These are phyloP conservation scores for Sardinella longiceps DNA, from an alignment of 2,797 vertebrate species.

Conservation along the genomic window DNA sequence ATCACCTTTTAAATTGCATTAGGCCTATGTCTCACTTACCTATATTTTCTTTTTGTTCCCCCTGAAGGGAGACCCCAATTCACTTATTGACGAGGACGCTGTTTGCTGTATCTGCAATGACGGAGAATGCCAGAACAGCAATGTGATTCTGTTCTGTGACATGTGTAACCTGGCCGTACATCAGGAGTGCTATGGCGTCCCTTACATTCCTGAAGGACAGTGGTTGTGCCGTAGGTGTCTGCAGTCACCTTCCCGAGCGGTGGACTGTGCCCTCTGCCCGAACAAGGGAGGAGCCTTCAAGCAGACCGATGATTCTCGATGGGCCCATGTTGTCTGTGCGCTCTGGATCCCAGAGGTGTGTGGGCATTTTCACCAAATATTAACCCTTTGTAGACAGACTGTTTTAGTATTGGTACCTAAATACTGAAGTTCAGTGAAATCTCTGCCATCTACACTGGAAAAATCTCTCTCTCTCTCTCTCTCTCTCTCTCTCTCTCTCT, in stretches of 20 bases:
- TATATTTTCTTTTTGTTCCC: neutral
- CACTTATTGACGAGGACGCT: slow-evolving; percentile 94
- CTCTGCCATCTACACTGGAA: no score
- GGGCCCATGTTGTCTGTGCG: slow-evolving; percentile 97
- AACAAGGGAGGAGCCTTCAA: slow-evolving; percentile 99
- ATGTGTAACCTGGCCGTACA: slow-evolving; percentile 99
- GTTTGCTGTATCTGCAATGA: slow-evolving; percentile 99
- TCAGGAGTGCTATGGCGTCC: slow-evolving; percentile 98
- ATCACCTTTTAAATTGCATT: no score
- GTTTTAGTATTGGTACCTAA: no score
- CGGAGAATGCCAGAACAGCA: slow-evolving; percentile 98
- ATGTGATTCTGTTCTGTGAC: slow-evolving; percentile 98
- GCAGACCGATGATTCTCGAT: slow-evolving; percentile 96
- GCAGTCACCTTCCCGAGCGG: slow-evolving; percentile 94
- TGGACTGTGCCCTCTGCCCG: slow-evolving; percentile 97
- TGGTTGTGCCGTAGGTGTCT: slow-evolving; percentile 97
- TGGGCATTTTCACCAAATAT: slow-evolving; percentile 1
- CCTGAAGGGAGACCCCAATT: slow-evolving; percentile 87
- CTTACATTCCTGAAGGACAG: slow-evolving; percentile 98
- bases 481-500: no score
- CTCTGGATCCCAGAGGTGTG: slow-evolving; percentile 97
- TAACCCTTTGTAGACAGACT: no score
- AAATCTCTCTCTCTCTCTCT: no score
- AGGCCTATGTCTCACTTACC: neutral
- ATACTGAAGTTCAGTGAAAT: no score